These are phyloP conservation scores for Nasonia longicornis DNA, from an alignment of 1,140 invertebrate species.

Conservation along the genomic window DNA sequence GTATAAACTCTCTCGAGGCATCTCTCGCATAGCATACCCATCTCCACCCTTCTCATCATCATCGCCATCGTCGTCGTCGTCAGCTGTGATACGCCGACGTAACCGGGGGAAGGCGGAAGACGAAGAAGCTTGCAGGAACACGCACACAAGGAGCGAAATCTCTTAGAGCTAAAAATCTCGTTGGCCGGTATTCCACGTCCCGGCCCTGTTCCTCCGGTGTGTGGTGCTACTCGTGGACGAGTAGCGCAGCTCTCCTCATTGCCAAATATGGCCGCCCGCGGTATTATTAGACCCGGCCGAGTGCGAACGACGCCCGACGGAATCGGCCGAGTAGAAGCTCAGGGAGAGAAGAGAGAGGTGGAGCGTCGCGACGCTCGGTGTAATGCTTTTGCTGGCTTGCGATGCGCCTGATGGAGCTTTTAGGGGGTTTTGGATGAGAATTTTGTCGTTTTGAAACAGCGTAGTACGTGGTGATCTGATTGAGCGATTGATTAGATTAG, in stretches of 20 bases:
- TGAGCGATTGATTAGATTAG: no score
- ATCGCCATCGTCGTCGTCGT: not conserved
- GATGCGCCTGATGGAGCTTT: not conserved
- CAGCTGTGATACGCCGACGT: not conserved
- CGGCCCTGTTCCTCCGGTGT: not conserved
- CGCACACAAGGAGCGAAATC: not conserved
- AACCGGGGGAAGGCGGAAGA: not conserved
- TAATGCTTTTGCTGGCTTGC: not conserved
- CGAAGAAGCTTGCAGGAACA: not conserved
- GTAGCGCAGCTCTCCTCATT: constrained; percentile 49
- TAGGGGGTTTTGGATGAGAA: not conserved
- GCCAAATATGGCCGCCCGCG: constrained; percentile 57
- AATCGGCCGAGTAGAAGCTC: constrained; percentile 45
- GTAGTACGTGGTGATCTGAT: no score
- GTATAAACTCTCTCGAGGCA: not conserved
- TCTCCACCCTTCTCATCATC: no score
- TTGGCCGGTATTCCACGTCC: not conserved
- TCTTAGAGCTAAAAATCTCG: not conserved
- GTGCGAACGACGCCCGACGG: constrained; percentile 51
- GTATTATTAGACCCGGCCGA: constrained; percentile 58
- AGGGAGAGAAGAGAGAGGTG: not conserved
- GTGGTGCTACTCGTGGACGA: not conserved
- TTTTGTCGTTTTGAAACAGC: no score
- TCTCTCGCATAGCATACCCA: not conserved
- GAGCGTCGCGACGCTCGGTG: constrained; percentile 11